Base-by-base conservation (phyloP, 2,888 invertebrate genomes). In the Unio pictorum region DNA sequence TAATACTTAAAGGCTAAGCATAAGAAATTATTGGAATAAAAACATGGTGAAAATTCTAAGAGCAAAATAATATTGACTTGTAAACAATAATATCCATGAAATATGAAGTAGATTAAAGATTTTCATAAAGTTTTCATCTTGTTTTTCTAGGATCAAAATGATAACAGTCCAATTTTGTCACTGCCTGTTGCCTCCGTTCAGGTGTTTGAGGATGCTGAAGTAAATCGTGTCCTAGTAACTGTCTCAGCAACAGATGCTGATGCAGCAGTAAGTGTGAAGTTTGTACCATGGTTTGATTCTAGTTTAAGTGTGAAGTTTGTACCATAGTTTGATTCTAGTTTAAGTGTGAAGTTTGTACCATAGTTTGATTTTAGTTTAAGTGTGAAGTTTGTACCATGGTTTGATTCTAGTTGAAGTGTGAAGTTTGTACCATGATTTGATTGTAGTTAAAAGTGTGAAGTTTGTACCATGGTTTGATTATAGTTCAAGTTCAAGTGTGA, bases 61-160 rank as follows among this genome's bases (percentile, higher is more conserved):
- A 45, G 11, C 11, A 8, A 45, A 45, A 11, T 45, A 45, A 45
- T 45, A 11, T 45, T 45, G 11, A 45, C 45, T 45, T 45, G 11
- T 11, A 45, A 11, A 11, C 11, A 45, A 8, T 34, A 34, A 45
- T 45, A 45, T 45, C 11, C 45, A 45, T 11, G 11, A 45, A 45
- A 45, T 11, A 45, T 57, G 55, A 28, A 45, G 15, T 20, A 20
- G 17, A 26, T 17, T 3, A 7, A 34, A n/a, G 17, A 15, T 54
- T 55, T 34, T 26, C 55, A n/a, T 55, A 11, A 65, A 17, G 17
- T 58, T 5, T n/a, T 26, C 55, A 18, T 63, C 28, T 30, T 8
- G 64, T 26, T 34, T 61, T 57, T 76, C 26, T 71, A 87, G 87
- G 86, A 87, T 72, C 66, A 65, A 5, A 87, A 87, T 74, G 86